Conservation (phyloP, 2,888 invertebrate species). For the Harpalus rufipes region DNA sequence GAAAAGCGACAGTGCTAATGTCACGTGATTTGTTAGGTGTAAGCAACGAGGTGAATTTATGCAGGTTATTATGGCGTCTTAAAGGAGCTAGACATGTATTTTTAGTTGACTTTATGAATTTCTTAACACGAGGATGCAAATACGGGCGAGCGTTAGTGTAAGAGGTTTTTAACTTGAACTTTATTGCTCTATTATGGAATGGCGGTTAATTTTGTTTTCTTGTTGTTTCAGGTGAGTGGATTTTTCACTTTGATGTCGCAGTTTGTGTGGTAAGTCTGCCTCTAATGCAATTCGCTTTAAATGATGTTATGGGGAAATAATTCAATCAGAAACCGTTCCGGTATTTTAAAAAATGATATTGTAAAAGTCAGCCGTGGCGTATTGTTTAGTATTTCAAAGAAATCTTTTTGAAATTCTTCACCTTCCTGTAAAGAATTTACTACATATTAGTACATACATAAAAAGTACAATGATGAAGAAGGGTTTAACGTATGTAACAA, state of each 20-base stretch:
- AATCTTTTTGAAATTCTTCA: no score
- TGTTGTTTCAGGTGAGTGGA: slow-evolving; percentile 42
- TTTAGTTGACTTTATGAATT: slow-evolving; percentile 54
- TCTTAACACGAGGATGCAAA: slow-evolving; percentile 43
- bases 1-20: slow-evolving; percentile 28
- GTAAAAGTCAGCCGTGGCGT: no score
- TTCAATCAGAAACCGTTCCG: background rate
- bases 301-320: background rate
- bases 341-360: background rate
- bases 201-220: slow-evolving; percentile 27
- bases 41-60: slow-evolving; percentile 46
- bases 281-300: background rate
- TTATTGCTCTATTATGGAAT: slow-evolving; percentile 15
- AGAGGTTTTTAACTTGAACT: slow-evolving; percentile 31
- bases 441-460: no score
- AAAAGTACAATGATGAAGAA: no score
- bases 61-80: slow-evolving; percentile 41
- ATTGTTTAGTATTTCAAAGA: no score
- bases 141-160: background rate
- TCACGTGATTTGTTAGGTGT: slow-evolving; percentile 52
- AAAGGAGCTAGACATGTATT: slow-evolving; percentile 42
- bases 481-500: no score
- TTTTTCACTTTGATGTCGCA: background rate
- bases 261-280: slow-evolving; percentile 9
- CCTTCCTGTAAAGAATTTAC: no score